Conservation (phyloP, 2,113 vertebrate genomes). For the Sapayoa aenigma region DNA sequence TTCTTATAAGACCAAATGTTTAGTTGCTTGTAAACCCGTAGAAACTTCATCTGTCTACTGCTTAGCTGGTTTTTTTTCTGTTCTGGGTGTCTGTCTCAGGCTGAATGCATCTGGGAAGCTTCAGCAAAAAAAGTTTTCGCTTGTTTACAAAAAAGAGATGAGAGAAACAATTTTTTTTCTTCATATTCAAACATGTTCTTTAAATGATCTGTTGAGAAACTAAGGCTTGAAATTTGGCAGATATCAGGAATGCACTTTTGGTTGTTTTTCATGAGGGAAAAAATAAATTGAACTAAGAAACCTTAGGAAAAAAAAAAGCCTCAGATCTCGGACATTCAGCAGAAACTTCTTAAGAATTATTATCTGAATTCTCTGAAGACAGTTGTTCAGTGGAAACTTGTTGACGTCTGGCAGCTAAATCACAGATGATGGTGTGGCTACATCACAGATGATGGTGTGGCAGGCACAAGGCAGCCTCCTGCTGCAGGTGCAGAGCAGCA, state of each 20-base stretch:
- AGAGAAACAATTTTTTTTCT: background rate
- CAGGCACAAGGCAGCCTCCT: background rate
- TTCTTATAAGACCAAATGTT: background rate
- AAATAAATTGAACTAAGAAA: constrained; percentile 3
- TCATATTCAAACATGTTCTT: background rate
- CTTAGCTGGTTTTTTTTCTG: background rate
- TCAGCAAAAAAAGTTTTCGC: background rate
- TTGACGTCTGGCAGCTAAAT: background rate
- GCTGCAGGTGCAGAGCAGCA: background rate
- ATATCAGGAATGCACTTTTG: background rate
- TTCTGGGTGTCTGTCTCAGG: background rate
- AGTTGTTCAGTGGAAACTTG: background rate
- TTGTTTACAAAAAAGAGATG: background rate
- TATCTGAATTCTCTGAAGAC: constrained; percentile 29
- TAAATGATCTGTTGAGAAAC: background rate
- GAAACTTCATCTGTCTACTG: background rate
- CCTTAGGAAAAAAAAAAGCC: background rate
- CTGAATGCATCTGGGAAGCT: background rate
- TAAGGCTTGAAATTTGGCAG: constrained; percentile 5
- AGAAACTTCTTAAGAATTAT: constrained; percentile 6
- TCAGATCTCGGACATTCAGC: constrained; percentile 3
- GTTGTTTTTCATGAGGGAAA: background rate
- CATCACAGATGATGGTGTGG: background rate
- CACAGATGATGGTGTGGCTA: background rate
- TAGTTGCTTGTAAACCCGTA: background rate